Base-by-base conservation (phyloP, 1,140 invertebrate species). In the Temnothorax curvispinosus region DNA sequence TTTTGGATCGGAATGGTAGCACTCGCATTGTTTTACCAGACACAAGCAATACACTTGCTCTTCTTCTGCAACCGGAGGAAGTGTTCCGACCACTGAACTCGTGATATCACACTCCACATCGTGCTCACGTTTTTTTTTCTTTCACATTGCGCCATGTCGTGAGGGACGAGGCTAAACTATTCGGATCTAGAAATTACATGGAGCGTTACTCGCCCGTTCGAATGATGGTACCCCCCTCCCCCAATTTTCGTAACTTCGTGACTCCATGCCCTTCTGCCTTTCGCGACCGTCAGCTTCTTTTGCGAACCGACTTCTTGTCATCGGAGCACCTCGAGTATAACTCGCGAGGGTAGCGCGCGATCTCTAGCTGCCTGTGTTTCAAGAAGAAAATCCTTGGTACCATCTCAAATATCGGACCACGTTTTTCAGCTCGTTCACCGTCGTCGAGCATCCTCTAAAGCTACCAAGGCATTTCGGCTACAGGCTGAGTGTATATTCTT, bases 1-100 rank as follows among this genome's bases (percentile, higher is more conserved):
- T 84, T 72, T 87, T 86, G 84, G 69, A 82, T 89, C 82, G 90
- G 90, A 91, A 91, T 91, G 89, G 89, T 87, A 91, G 84, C 87
- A 90, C 90, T 87, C 62, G 80, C 76, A 86, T 86, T 87, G 74
- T 87, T 84, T 85, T 85, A 67, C 89, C 58, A 89, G 64, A 67
- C 87, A 90, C 84, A 86, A 88, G 72, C 72, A n/a, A 77, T 41
- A 56, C 47, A 80, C 86, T 84, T 60, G 60, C 41, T 81, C 65
- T 64, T 85, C 32, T 62, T 82, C 54, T 60, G 80, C 67, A 74
- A 82, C 18, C 67, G 80, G 80, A 74, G 69, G 21, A 60, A 72
- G 54, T 60, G 54, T 62, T 18, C 44, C 56, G 35, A 21, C 21
- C 52, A 65, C 69, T 21, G 67, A 82, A 58, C 4, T 35, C 80